These are phyloP conservation scores for Macrotis lagotis DNA, from an alignment of 2,113 vertebrate species.

Conservation along the genomic window DNA sequence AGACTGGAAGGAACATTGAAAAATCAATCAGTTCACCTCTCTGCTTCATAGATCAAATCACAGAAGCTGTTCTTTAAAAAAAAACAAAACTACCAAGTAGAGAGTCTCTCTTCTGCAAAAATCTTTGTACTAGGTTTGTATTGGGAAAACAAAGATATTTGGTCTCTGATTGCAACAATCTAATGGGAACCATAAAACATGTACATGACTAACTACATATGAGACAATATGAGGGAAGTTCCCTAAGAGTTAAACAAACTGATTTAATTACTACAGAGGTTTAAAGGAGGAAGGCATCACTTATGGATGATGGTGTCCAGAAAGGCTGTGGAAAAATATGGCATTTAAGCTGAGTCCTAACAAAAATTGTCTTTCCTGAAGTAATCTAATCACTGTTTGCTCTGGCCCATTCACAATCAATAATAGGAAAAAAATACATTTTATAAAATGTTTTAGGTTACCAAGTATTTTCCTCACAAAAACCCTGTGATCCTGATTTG, in stretches of 20 bases:
- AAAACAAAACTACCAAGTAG: not conserved
- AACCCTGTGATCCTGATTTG: not conserved
- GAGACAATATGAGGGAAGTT: not conserved
- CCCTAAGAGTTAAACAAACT: not conserved
- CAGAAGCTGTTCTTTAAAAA: constrained; percentile 21
- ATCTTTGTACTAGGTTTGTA: not conserved
- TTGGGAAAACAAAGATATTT: not conserved
- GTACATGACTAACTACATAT: not conserved
- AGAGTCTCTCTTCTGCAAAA: not conserved
- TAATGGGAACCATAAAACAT: not conserved
- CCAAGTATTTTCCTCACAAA: not conserved
- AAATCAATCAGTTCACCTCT: not conserved
- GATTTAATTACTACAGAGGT: not conserved
- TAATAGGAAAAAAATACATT: not conserved
- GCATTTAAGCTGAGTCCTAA: not conserved
- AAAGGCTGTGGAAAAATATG: not conserved
- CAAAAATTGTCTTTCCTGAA: not conserved
- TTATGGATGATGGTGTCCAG: not conserved
- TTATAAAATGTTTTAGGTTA: not conserved
- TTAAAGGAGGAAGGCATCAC: not conserved
- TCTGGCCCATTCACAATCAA: not conserved
- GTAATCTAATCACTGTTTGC: not conserved
- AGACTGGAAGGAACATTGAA: not conserved
- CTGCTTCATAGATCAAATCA: not conserved
- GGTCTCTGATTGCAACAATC: not conserved